These are phyloP conservation scores for Drosophila percnosoma DNA, from an alignment of 2,888 invertebrate genomes.

Conservation along the genomic window DNA sequence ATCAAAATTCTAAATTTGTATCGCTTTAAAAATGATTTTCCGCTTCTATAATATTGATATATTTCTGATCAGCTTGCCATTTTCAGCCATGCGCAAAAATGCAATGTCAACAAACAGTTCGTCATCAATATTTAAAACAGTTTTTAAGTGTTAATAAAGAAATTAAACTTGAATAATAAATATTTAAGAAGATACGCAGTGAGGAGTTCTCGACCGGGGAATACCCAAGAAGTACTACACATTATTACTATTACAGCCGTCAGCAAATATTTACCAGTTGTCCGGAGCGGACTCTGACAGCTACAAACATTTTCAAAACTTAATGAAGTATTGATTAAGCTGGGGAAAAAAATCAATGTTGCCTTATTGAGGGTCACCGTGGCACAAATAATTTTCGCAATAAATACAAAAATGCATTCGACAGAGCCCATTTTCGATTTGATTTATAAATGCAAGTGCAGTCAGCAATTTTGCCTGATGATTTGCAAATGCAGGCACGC, in stretches of 20 bases:
- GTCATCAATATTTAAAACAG: neutral
- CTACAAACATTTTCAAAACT: neutral
- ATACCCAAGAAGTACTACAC: no score
- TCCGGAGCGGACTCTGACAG: neutral
- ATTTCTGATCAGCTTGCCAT: neutral
- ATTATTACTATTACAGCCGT: neutral
- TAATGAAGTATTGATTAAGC: neutral
- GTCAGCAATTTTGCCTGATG: constrained; percentile 25
- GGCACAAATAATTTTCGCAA: constrained; percentile 33
- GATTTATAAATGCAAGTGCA: constrained; percentile 29
- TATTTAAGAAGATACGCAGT: neutral
- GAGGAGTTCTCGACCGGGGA: neutral
- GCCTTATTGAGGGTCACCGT: constrained; percentile 14
- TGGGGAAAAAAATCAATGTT: neutral
- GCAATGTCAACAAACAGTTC: constrained; percentile 8
- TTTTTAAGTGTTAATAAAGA: constrained; percentile 11
- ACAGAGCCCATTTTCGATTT: constrained; percentile 30
- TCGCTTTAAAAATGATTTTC: neutral
- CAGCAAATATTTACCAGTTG: neutral
- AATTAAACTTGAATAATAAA: neutral
- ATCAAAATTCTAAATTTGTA: neutral
- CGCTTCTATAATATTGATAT: neutral
- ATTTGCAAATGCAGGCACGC: constrained; percentile 40
- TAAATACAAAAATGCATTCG: constrained; percentile 6
- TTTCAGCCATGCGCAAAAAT: constrained; percentile 11